These are phyloP conservation scores for Atlantisia rogersi DNA, from an alignment of 2,113 vertebrate species.

Conservation along the genomic window DNA sequence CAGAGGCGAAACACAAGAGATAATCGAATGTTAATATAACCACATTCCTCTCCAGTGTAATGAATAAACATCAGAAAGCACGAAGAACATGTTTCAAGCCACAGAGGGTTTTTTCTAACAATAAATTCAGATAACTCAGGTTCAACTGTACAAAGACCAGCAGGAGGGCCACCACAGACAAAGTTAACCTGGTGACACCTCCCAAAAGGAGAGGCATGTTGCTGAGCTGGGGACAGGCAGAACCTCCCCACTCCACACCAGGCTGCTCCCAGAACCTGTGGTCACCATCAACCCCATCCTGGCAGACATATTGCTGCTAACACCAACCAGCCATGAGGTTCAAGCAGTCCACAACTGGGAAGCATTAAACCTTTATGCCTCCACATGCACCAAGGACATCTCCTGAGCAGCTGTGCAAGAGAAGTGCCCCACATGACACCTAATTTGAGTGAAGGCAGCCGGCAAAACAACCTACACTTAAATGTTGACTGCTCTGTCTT, in stretches of 20 bases:
- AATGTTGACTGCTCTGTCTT: not conserved
- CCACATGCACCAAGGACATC: not conserved
- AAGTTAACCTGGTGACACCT: not conserved
- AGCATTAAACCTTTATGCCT: not conserved
- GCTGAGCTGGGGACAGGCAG: not conserved
- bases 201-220: accelerated
- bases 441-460: not conserved
- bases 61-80: conserved; percentile 23
- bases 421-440: not conserved
- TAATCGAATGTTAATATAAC: conserved; percentile 33
- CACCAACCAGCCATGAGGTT: not conserved
- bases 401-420: not conserved
- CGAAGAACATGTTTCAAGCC: not conserved
- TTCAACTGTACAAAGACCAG: not conserved
- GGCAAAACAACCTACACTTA: not conserved
- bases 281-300: not conserved
- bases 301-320: not conserved
- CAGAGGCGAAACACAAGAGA: conserved; percentile 4
- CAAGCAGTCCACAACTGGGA: not conserved
- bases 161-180: not conserved
- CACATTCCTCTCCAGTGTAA: not conserved
- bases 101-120: not conserved
- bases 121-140: not conserved
- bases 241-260: accelerated
- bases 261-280: not conserved